Base-by-base conservation (phyloP, 1,140 invertebrate species). In the Camponotus vicinus region DNA sequence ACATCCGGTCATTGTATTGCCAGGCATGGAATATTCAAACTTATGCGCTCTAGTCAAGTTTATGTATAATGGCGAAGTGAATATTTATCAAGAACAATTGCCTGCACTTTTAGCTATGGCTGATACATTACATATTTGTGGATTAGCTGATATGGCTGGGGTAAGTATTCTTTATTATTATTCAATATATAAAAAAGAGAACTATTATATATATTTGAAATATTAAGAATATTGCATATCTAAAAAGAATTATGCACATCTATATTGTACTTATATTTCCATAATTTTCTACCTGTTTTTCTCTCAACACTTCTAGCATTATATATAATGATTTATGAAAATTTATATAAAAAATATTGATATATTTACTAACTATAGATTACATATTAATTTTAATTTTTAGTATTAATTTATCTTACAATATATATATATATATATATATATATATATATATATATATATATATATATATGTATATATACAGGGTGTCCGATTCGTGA, bases 21-120 rank as follows among this genome's bases (percentile, higher is more conserved):
- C 98, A 79, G 97, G 98, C 27, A 97, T 98, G 80, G 97, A 97
- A 83, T 97, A 97, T 90, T 96, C 96, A 37, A 98, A 98, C 93
- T 95, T 99, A 64, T 97, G 97, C 84, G 97, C 98, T 1, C 96
- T 99, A 67, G 96, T 99, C 9, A 98, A 97, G 1, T 99, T 98
- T 94, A 98, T 99, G 97, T 99, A 99, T 94, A 97, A 97, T 64
- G 98, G 98, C 32, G 98, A 99, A 95, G 98, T 98, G 79, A 98
- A 98, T 88, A 97, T 98, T 52, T 97, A 97, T 75, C 97, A 98
- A 94, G 96, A 97, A 88, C 97, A 98, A 92, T 95, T 99, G 86
- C 97, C 98, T 21, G 97, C 97, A 45, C 95, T 99, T 61, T 95
- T 99, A 40, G 96, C 97, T 86, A 97, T 98, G 88, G 98, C 98